Evolutionary conservation across 2,113 vertebrate genomes (phyloP), one percentile per base, ranked within the genome.

Genomic region (Xiphophorus maculatus): DNA sequence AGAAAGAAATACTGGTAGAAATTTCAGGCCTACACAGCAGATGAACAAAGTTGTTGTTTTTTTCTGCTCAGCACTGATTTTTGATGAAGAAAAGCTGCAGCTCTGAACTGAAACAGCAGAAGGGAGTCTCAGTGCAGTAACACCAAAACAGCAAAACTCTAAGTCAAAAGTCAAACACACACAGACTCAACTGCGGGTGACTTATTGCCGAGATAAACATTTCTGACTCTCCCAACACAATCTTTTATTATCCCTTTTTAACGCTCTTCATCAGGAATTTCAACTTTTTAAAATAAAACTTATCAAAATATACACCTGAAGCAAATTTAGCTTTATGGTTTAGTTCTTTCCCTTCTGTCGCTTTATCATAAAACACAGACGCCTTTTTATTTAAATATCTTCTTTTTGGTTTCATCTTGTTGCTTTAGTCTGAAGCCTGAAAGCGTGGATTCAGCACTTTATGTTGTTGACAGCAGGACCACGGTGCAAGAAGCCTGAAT

Each of bases 21-120:
- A 48, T 48, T 19, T 48, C 44, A 19, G 17, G 44, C 44, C 44
- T 25, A 6, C 19, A 54, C 19, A 54, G 48, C 7, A 54, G 48
- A 54, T 54, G 48, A 7, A 58, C 22, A 25, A 58, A 25, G 5
- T 58, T 25, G 15, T 22, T 51, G 13, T 25, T 51, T 51, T 66
- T 70, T 82, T 80, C 66, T 29, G 2, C 69, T 37, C 40, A 60
- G 68, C 62, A 8, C 11, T 19, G 25, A 76, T 76, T 78, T 63
- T 15, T 66, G 68, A 83, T 71, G 15, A 75, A 58, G 40, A 73
- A 62, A 79, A 73, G 63, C 77, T 88, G 77, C 82, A 76, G 33
- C 51, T n/a, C 66, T 30, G 48, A 33, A 64, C 60, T n/a, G 33
- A 63, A 29, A 61, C 5, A 62, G 73, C 0, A 10, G 22, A 76